A percentile compares a stretch with the other conserved stretches of the same genome.
phyloP scores from a whole-genome alignment of 37 sponge, comb jelly and placozoan species.

The Chondrilla cf. caribensis region DNA sequence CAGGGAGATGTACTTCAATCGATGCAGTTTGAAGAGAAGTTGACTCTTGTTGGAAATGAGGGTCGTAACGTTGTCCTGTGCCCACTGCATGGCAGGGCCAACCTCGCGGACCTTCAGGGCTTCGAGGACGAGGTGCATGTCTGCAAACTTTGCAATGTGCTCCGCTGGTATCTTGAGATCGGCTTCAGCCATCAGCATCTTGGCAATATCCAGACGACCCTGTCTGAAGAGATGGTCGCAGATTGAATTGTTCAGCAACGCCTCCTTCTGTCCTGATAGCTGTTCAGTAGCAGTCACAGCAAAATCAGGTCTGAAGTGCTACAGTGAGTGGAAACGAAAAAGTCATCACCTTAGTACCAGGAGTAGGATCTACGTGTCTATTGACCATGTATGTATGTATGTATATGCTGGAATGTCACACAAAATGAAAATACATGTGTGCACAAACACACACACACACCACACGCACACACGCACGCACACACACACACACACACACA shows the following conservation, averaged over 20 bases:
- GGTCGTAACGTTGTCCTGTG: constrained; percentile 26
- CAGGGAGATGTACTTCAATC: constrained; percentile 68
- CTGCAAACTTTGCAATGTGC: constrained; percentile 61
- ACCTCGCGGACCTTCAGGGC: constrained; percentile 47
- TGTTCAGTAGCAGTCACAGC: constrained; percentile 44
- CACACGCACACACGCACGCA: not conserved
- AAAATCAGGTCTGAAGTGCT: constrained; percentile 67
- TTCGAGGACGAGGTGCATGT: constrained; percentile 64
- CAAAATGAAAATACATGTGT: no score
- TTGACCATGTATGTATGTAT: no score
- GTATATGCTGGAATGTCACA: no score
- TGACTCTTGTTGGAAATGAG: constrained; percentile 47
- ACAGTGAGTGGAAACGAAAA: not conserved
- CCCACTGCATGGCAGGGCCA: constrained; percentile 78
- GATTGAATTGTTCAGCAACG: constrained; percentile 44
- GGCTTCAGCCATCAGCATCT: constrained; percentile 53
- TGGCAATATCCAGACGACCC: constrained; percentile 77
- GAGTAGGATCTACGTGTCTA: not conserved
- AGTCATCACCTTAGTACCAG: not conserved
- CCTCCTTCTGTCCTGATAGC: constrained; percentile 24
- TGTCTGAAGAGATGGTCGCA: constrained; percentile 85
- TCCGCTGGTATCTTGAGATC: constrained; percentile 35
- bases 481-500: not conserved
- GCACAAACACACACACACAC: not conserved
- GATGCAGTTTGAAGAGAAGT: constrained; percentile 77